phyloP scores from a whole-genome alignment of 2,797 vertebrate genomes.

The Distichodus sexfasciatus region DNA sequence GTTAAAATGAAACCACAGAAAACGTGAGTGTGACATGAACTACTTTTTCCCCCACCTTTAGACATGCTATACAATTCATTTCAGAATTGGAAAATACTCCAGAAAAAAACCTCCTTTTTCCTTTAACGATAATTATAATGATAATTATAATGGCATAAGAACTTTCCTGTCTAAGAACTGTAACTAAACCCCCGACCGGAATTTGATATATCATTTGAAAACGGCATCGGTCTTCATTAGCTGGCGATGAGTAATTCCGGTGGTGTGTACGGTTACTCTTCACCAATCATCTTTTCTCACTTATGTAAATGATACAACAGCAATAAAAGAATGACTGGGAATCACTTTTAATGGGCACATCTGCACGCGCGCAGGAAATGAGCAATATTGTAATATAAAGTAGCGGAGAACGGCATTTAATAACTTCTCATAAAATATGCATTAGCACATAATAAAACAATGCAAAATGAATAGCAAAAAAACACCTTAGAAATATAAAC shows the following conservation, averaged over 20 bases:
- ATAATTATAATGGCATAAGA: background rate
- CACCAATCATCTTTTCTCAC: background rate
- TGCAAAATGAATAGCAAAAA: conserved; percentile 30
- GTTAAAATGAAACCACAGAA: conserved; percentile 14
- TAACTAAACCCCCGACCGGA: background rate
- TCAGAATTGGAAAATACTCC: too few species aligned
- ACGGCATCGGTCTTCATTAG: background rate
- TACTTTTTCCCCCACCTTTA: too few species aligned
- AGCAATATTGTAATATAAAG: conserved; percentile 16
- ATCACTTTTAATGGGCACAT: background rate
- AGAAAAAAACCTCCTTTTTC: too few species aligned
- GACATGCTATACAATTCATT: too few species aligned
- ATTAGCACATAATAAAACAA: conserved; percentile 31
- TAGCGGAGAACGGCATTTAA: conserved; percentile 14
- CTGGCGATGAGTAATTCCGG: background rate
- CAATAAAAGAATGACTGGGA: background rate
- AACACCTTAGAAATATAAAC: conserved; percentile 21
- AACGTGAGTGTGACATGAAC: too few species aligned
- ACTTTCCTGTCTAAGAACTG: background rate
- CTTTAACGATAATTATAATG: background rate
- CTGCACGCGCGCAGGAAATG: background rate
- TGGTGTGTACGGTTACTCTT: background rate
- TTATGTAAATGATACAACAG: background rate
- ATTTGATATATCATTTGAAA: background rate
- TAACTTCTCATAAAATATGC: conserved; percentile 42